phyloP scores from a whole-genome alignment of 2,113 vertebrate genomes.

The Leuciscus idus region DNA sequence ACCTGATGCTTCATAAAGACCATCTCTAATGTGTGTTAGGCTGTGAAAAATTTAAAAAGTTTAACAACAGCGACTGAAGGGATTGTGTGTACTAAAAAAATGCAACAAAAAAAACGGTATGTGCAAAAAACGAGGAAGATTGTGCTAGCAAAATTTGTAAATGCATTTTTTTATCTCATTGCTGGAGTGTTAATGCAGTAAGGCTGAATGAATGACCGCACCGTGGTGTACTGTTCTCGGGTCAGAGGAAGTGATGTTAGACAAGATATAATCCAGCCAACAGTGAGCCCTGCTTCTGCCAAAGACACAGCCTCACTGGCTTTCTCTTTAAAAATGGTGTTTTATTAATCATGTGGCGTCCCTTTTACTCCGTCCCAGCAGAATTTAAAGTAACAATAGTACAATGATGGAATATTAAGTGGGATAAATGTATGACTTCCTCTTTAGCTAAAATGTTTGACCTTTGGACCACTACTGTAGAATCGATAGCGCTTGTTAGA shows the following conservation, averaged over 20 bases:
- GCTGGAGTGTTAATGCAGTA: neutral
- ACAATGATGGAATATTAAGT: conserved; percentile 45
- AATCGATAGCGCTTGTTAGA: conserved; percentile 31
- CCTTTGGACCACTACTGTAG: conserved; percentile 26
- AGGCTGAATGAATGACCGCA: neutral
- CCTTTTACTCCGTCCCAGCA: conserved; percentile 25
- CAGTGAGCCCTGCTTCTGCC: conserved; percentile 20
- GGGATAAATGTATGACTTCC: conserved; percentile 23
- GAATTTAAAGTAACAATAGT: conserved; percentile 50
- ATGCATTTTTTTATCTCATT: neutral
- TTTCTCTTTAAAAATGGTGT: conserved; percentile 42
- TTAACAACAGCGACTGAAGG: neutral
- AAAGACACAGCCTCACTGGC: conserved; percentile 14
- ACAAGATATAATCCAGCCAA: conserved; percentile 28
- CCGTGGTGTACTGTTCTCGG: neutral
- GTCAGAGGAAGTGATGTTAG: conserved; percentile 40
- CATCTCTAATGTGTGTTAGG: conserved; percentile 35
- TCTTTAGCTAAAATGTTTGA: conserved; percentile 39
- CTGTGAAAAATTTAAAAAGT: conserved; percentile 32
- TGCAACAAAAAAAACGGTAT: neutral
- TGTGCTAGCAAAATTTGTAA: neutral
- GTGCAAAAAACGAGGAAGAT: neutral
- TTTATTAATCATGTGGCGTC: conserved; percentile 50
- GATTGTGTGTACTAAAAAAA: neutral
- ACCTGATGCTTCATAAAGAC: conserved; percentile 21